Evolutionary conservation across 2,797 vertebrate species (phyloP).

Genomic region (Threskiornis aethiopicus): DNA sequence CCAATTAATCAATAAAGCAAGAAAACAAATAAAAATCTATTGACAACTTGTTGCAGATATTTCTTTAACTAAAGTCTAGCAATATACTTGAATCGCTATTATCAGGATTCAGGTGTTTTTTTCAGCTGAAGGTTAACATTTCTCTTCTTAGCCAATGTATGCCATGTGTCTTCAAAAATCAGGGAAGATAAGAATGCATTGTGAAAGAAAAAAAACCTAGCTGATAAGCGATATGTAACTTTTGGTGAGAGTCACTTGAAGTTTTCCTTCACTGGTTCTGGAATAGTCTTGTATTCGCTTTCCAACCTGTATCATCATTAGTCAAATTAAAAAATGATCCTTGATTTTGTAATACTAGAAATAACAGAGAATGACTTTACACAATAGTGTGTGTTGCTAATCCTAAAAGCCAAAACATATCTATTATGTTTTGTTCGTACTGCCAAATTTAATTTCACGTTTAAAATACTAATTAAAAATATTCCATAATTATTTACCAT

Average conservation of each 20-base stretch:
- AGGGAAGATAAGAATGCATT: not conserved
- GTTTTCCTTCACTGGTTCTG: not conserved
- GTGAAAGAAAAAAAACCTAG: not conserved
- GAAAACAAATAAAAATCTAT: not conserved
- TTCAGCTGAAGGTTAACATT: not conserved
- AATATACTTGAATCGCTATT: not conserved
- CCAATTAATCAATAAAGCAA: not conserved
- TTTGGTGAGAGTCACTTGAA: not conserved
- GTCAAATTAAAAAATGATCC: not conserved
- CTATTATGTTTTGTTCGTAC: not conserved
- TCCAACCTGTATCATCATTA: not conserved
- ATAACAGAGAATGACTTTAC: not conserved
- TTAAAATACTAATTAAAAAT: not conserved
- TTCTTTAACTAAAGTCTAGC: not conserved
- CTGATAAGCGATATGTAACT: not conserved
- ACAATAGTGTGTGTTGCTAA: not conserved
- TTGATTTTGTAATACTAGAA: not conserved
- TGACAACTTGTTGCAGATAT: not conserved
- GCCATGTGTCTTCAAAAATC: not conserved
- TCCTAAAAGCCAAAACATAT: not conserved
- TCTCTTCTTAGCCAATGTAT: not conserved
- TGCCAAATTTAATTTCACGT: not conserved
- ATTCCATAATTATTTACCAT: not conserved
- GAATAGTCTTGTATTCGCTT: not conserved
- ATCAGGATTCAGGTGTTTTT: not conserved